These are phyloP conservation scores for Tretioscincus oriximinensis DNA, from an alignment of 2,113 vertebrate species.

Conservation along the genomic window DNA sequence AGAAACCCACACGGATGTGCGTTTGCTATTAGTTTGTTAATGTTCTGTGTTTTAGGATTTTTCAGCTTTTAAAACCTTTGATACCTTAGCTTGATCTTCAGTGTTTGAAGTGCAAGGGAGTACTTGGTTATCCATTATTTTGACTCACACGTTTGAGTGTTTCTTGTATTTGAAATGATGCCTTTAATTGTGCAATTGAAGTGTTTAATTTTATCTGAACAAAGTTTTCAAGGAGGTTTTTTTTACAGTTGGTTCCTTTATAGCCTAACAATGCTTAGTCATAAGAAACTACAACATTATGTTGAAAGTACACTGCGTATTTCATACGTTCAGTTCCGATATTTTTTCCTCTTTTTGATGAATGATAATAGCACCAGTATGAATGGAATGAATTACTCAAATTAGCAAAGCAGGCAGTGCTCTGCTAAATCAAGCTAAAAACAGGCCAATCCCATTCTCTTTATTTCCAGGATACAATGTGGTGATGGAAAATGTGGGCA, in stretches of 20 bases:
- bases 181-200: conserved; percentile 2
- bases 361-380: background rate
- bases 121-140: background rate
- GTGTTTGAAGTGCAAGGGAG: conserved; percentile 14
- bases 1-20: background rate
- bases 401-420: too few species aligned
- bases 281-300: background rate
- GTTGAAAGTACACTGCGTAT: background rate
- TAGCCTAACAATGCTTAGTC: background rate
- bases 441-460: too few species aligned
- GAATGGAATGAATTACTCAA: too few species aligned
- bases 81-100: background rate
- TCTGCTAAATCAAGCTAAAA: too few species aligned
- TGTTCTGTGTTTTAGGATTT: background rate
- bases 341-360: background rate
- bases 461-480: too few species aligned
- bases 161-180: background rate
- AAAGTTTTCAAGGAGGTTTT: background rate
- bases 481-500: too few species aligned
- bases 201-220: conserved; percentile 9
- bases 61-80: background rate
- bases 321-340: background rate
- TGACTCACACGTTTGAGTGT: background rate
- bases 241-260: background rate
- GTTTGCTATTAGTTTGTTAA: background rate